These are phyloP conservation scores for Gastrophryne carolinensis DNA, from an alignment of 2,797 vertebrate species.

Conservation along the genomic window DNA sequence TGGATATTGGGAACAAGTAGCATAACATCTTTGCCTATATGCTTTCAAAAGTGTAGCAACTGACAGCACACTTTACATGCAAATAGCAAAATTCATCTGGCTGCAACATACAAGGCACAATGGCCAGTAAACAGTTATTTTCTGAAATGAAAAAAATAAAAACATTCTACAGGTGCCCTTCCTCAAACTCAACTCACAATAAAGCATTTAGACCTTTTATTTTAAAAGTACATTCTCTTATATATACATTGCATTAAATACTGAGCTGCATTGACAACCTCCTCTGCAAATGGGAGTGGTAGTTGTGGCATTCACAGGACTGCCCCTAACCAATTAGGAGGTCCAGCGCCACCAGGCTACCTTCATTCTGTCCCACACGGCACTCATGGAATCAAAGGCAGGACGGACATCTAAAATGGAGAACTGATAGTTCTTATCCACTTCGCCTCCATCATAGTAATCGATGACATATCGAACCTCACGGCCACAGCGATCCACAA, in stretches of 20 bases:
- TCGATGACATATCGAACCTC: conserved; percentile 94
- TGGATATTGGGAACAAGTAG: too few species aligned
- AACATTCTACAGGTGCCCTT: too few species aligned
- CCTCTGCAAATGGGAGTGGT: neutral
- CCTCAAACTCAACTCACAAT: too few species aligned
- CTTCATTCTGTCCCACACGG: conserved; percentile 93
- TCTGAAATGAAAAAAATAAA: too few species aligned
- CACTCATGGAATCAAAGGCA: conserved; percentile 84
- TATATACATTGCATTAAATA: conserved; percentile 25
- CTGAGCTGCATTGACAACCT: neutral
- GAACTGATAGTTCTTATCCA: conserved; percentile 86
- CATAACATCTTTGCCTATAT: too few species aligned
- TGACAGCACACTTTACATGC: too few species aligned
- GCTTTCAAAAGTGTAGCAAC: too few species aligned
- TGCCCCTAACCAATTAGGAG: conserved; percentile 65
- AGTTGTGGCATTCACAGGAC: neutral
- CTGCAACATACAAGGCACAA: too few species aligned
- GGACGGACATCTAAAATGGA: conserved; percentile 92
- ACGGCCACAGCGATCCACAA: conserved; percentile 88
- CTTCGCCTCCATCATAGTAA: conserved; percentile 88
- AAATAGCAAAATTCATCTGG: too few species aligned
- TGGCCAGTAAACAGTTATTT: too few species aligned
- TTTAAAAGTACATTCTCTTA: neutral
- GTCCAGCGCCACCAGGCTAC: conserved; percentile 96
- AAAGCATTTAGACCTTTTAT: neutral